Base-by-base conservation (phyloP, 92 coral and sea anemone species). In the Palythoa caribaeorum region DNA sequence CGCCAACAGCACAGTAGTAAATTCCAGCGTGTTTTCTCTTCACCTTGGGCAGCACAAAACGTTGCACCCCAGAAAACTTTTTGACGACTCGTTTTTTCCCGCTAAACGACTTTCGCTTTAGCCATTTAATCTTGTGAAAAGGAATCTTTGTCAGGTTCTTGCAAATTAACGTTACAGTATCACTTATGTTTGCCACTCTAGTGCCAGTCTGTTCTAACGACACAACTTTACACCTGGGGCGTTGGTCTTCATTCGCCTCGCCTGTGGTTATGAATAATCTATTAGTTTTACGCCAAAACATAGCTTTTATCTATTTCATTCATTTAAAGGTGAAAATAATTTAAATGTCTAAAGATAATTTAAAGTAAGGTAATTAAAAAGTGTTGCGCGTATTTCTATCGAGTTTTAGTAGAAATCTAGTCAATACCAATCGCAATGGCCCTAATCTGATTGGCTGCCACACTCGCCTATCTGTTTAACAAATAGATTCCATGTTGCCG, bases 81-180 rank as follows among this genome's bases (percentile, higher is more conserved):
- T 51, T 21, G n/a, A 76, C 63, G 51, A 52, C 80, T 40, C 39
- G 80, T 7, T 57, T 44, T 35, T 6, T 57, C 19, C 70, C 36
- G 50, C 70, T 59, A 17, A 1, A 15, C 44, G 13, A 4, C 65
- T 35, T 78, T 78, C 47, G 57, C 10, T 78, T 48, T 35, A 12
- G 51, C 84, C 84, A 78, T 16, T 35, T 11, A 5, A 78, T 78
- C 55, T 57, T 78, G n/a, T 55, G 84, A 55, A 59, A 59, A 37
- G 84, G 36, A 57, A 37, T 38, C 28, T 59, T 38, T 59, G 71
- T 54, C 51, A 55, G 15, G 20, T 36, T 55, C 35, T 37, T 55
- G 50, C 84, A 78, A 12, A 4, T 16, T 36, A 78, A 57, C 16
- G 70, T 54, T 7, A 78, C 36, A 10, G 37, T 55, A 9, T 57